phyloP scores from a whole-genome alignment of 2,113 vertebrate genomes.

The Leucopsar rothschildi region DNA sequence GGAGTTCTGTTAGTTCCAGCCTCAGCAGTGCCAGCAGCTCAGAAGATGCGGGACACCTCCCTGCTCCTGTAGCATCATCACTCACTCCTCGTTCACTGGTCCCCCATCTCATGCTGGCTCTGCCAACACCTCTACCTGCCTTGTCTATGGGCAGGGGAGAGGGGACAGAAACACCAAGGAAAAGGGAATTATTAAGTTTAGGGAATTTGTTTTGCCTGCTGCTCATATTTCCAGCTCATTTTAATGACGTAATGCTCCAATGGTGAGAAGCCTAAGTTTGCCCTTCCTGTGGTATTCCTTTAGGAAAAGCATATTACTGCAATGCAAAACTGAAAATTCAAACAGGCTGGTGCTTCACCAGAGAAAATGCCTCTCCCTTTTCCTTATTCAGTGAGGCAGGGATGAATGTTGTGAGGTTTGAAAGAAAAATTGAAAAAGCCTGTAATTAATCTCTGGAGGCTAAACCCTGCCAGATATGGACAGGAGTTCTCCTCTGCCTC shows the following conservation, averaged over 20 bases:
- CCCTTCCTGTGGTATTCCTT: conserved; percentile 41
- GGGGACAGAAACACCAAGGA: not conserved
- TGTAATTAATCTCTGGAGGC: conserved; percentile 57
- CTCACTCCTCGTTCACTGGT: rapidly evolving
- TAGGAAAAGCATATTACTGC: conserved; percentile 5
- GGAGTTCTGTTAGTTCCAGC: not conserved
- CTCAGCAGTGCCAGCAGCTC: not conserved
- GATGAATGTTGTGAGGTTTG: conserved; percentile 34
- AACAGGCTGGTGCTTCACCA: conserved; percentile 41
- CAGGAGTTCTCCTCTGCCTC: conserved; percentile 36
- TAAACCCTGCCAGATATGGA: conserved; percentile 11
- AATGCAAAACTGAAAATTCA: conserved; percentile 26
- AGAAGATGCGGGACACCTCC: not conserved
- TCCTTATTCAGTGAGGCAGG: not conserved
- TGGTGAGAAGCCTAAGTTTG: conserved; percentile 23
- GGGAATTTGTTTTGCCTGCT: not conserved
- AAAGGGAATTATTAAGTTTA: not conserved
- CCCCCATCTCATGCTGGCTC: rapidly evolving
- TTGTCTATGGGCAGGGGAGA: not conserved
- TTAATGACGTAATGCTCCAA: not conserved
- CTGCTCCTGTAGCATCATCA: not conserved
- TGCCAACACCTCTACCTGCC: not conserved
- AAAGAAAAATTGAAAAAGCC: conserved; percentile 58
- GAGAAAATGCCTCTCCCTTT: conserved; percentile 40
- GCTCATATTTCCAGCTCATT: not conserved